Evolutionary conservation across 2,113 vertebrate species (phyloP), one percentile per base, ranked within the genome.

Genomic region (Porphyrio hochstetteri): DNA sequence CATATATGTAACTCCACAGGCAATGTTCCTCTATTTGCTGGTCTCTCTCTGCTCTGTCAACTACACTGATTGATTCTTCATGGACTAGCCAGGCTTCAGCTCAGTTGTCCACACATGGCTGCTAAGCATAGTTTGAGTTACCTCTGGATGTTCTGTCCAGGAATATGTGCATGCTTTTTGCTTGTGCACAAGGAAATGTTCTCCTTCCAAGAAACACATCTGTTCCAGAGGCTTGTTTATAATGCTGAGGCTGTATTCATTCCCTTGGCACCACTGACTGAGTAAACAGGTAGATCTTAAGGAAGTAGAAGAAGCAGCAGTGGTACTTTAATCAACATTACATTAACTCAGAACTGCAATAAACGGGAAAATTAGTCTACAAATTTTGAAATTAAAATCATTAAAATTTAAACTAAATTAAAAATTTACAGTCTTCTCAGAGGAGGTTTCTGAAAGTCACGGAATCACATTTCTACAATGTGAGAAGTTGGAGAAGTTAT

Each of bases 201-300:
- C 57, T 77, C n/a, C 68, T 94, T 96, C 91, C 88, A 95, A 91
- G 91, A 89, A 93, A 55, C 44, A 61, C 60, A 75, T 60, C 77
- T 84, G 86, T 78, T 94, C 68, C 48, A 50, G 56, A 72, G 14
- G 3, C 35, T 46, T 95, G 82, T 82, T 95, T 91, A 44, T 71
- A 76, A 59, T 75, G 33, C 42, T 84, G 50, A 86, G 56, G 48
- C 56, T 75, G 9, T 75, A 71, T 71, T 90, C 38, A 57, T 65
- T 95, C 89, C 74, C 89, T 82, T 87, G 83, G 81, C 48, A 85
- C 44, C 16, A 65, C 61, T 57, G 74, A 28, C 81, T 87, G 53
- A 13, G 35, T 91, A 95, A 95, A 79, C 84, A 95, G 89, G 95
- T 91, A 95, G 77, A 72, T 87, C 48, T 89, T 89, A 91, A 84